A percentile compares a stretch with the other conserved stretches of the same genome.
Conservation (phyloP, 2,888 invertebrate species). For the Stenchaetothrips biformis region DNA sequence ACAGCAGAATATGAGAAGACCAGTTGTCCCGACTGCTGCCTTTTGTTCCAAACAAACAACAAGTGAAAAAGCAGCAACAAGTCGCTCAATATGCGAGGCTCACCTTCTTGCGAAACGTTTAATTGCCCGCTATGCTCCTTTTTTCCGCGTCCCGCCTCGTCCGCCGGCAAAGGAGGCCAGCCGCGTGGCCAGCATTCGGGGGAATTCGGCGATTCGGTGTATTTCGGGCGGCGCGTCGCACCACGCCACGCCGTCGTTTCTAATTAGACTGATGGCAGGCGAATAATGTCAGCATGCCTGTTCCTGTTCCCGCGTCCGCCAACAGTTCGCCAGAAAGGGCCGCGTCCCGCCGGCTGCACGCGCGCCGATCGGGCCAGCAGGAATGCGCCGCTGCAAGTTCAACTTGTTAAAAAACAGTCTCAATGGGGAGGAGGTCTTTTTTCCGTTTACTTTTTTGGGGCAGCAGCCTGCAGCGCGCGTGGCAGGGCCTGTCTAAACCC, state of each 20-base stretch:
- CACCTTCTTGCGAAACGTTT: slow-evolving; percentile 13
- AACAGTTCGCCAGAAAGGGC: neutral
- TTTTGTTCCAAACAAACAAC: neutral
- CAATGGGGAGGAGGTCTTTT: too few relatives aligned
- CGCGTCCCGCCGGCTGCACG: too few relatives aligned
- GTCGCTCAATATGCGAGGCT: slow-evolving; percentile 1
- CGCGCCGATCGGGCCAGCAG: too few relatives aligned
- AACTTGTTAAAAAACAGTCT: too few relatives aligned
- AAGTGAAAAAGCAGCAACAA: neutral
- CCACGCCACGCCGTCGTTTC: neutral
- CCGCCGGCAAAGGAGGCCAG: neutral
- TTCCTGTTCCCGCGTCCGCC: neutral
- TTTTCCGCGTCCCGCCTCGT: neutral
- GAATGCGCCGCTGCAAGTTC: too few relatives aligned
- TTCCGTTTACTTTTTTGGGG: too few relatives aligned
- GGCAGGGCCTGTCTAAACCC: too few relatives aligned
- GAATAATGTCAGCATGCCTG: neutral
- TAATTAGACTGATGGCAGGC: slow-evolving; percentile 12
- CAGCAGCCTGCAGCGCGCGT: too few relatives aligned
- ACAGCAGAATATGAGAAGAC: too few relatives aligned
- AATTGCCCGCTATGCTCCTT: neutral
- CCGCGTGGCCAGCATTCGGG: neutral
- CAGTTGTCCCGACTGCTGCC: too few relatives aligned
- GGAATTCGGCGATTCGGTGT: slow-evolving; percentile 12
- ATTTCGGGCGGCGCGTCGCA: neutral